These are phyloP conservation scores for Trichonephila inaurata DNA, from an alignment of 1,140 invertebrate species.

Conservation along the genomic window DNA sequence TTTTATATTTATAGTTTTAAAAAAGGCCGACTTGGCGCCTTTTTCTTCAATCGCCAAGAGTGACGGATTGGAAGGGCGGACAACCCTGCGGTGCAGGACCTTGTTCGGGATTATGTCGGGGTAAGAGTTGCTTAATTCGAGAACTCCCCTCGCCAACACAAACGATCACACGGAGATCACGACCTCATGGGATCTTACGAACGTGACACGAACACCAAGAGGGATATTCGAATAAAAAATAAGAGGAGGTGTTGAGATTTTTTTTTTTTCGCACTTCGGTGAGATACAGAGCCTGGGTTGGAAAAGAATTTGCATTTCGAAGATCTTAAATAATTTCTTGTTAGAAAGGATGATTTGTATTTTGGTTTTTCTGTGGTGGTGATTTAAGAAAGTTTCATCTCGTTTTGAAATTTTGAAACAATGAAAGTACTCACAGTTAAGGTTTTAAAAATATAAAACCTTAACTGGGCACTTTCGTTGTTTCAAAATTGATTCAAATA, in stretches of 20 bases:
- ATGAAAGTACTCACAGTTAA: too few species aligned
- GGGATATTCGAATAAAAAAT: neutral
- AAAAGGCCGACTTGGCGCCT: neutral
- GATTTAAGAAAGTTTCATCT: too few species aligned
- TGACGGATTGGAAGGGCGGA: neutral
- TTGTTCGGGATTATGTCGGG: constrained; percentile 43
- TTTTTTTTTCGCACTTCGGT: neutral
- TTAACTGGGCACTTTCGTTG: too few species aligned
- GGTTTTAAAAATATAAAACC: too few species aligned
- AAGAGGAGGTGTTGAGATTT: neutral
- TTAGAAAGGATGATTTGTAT: too few species aligned
- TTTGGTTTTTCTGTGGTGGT: too few species aligned
- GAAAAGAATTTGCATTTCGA: too few species aligned
- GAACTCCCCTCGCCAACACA: constrained; percentile 54
- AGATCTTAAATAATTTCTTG: too few species aligned
- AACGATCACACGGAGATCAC: constrained; percentile 70
- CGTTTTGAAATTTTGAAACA: too few species aligned
- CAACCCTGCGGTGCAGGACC: neutral
- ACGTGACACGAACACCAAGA: constrained; percentile 25
- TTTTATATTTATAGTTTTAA: neutral
- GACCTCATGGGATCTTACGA: constrained; percentile 42
- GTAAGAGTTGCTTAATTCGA: constrained; percentile 62
- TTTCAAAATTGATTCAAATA: too few species aligned
- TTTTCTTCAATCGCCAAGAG: neutral
- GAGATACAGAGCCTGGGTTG: neutral